Conservation (phyloP, 2,113 vertebrate genomes). For the Ibidorhyncha struthersii region DNA sequence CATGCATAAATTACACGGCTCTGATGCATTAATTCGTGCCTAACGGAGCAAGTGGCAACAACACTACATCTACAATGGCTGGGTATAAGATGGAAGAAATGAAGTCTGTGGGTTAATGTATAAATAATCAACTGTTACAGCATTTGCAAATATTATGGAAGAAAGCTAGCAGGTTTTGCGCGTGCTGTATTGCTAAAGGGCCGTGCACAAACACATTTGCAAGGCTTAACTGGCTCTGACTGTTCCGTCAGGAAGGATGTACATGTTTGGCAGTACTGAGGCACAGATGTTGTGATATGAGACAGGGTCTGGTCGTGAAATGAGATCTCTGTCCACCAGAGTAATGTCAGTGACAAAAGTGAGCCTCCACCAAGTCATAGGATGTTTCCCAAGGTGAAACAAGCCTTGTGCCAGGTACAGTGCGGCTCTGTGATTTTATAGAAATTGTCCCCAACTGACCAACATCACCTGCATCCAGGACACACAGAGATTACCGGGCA, state of each 20-base stretch:
- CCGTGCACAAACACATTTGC: conserved; percentile 16
- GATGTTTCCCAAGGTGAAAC: neutral
- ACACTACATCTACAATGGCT: conserved; percentile 33
- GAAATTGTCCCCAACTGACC: neutral
- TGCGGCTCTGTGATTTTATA: neutral
- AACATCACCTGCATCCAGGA: neutral
- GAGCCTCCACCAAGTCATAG: neutral
- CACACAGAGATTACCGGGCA: neutral
- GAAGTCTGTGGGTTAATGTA: conserved; percentile 33
- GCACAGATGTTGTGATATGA: conserved; percentile 6
- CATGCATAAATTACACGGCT: conserved; percentile 68
- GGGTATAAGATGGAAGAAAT: conserved; percentile 46
- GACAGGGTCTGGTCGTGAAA: conserved; percentile 12
- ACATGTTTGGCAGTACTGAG: conserved; percentile 52
- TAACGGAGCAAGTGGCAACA: conserved; percentile 68
- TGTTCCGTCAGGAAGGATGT: conserved; percentile 32
- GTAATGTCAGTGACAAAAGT: neutral
- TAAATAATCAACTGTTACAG: conserved; percentile 34
- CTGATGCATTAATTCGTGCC: conserved; percentile 60
- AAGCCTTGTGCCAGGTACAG: neutral
- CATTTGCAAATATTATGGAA: conserved; percentile 46
- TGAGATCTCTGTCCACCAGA: conserved; percentile 6
- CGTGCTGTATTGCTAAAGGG: neutral
- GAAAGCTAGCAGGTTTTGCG: conserved; percentile 4
- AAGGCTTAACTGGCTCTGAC: conserved; percentile 38